A percentile compares a stretch with the other conserved stretches of the same genome.
Conservation (phyloP, 2,888 invertebrate genomes). For the Bombylius major region DNA sequence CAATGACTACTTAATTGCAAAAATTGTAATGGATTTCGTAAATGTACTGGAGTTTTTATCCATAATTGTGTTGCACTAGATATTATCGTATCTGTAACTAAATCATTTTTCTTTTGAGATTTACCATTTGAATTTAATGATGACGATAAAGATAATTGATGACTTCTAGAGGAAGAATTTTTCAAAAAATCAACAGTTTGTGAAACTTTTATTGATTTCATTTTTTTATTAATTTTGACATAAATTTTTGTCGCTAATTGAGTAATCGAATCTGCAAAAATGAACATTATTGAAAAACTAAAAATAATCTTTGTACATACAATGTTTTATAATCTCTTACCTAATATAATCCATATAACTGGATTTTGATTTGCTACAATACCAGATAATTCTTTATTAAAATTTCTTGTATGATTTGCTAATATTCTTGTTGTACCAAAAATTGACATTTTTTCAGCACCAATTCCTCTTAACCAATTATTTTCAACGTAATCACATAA, state of each 20-base stretch:
- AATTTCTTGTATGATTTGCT: conserved; percentile 20
- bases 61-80: conserved; percentile 21
- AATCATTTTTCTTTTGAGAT: conserved; percentile 14
- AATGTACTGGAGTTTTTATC: conserved; percentile 22
- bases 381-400: conserved; percentile 19
- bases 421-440: conserved; percentile 20
- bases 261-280: conserved; percentile 17
- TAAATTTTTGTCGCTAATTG: conserved; percentile 19
- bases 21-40: conserved; percentile 21
- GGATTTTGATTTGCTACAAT: conserved; percentile 15
- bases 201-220: conserved; percentile 7
- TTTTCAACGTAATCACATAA: conserved; percentile 21
- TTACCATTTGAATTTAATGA: not conserved
- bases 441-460: conserved; percentile 24
- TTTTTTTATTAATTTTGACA: conserved; percentile 14
- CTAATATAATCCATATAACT: conserved; percentile 19
- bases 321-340: conserved; percentile 2
- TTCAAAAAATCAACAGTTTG: not conserved
- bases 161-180: not conserved
- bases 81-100: conserved; percentile 19
- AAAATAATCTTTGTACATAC: not conserved
- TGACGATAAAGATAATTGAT: not conserved
- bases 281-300: not conserved
- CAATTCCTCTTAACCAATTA: conserved; percentile 19
- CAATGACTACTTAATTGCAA: conserved; percentile 21